A percentile compares a stretch with the other conserved stretches of the same genome.
Evolutionary conservation across 2,888 invertebrate genomes (phyloP).

Genomic region (Drosophila borborema): DNA sequence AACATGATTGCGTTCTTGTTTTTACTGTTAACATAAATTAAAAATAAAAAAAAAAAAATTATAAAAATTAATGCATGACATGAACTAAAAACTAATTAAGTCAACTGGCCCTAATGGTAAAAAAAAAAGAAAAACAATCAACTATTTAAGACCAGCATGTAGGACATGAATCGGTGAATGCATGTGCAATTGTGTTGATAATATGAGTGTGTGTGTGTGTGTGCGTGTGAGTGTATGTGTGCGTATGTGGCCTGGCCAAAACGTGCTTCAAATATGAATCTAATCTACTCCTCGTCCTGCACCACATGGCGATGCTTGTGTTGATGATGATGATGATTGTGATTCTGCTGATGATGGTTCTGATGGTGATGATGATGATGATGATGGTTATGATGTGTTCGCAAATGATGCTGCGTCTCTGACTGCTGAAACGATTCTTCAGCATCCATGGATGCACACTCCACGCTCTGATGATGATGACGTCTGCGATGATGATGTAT

Average conservation of each 20-base stretch:
- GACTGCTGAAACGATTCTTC: slow-evolving; percentile 54
- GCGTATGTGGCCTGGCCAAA: slow-evolving; percentile 2
- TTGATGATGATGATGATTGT: slow-evolving; percentile 66
- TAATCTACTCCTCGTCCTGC: slow-evolving; percentile 52
- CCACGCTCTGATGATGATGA: slow-evolving; percentile 48
- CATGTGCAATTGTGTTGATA: slow-evolving; percentile 23
- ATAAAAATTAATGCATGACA: slow-evolving; percentile 32
- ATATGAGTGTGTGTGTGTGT: slow-evolving; percentile 11
- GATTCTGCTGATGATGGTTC: slow-evolving; percentile 9
- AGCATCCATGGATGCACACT: slow-evolving; percentile 37
- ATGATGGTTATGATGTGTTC: slow-evolving; percentile 45
- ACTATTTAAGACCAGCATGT: slow-evolving; percentile 50
- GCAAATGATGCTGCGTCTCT: slow-evolving; percentile 45
- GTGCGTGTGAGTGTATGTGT: neutral
- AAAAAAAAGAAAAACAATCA: slow-evolving; percentile 57
- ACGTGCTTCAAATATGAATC: slow-evolving; percentile 5
- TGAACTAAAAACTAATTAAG: slow-evolving; percentile 71
- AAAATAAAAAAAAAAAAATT: slow-evolving; percentile 31
- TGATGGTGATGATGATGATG: slow-evolving; percentile 48
- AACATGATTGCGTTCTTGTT: slow-evolving; percentile 22
- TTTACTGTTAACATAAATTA: slow-evolving; percentile 38
- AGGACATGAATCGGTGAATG: slow-evolving; percentile 42
- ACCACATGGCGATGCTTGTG: slow-evolving; percentile 55
- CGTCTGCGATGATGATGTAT: slow-evolving; percentile 64
- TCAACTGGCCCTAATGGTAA: slow-evolving; percentile 65